A percentile compares a stretch with the other conserved stretches of the same genome.
phyloP scores from a whole-genome alignment of 2,797 vertebrate species.

The Coracias cyanogaster region DNA sequence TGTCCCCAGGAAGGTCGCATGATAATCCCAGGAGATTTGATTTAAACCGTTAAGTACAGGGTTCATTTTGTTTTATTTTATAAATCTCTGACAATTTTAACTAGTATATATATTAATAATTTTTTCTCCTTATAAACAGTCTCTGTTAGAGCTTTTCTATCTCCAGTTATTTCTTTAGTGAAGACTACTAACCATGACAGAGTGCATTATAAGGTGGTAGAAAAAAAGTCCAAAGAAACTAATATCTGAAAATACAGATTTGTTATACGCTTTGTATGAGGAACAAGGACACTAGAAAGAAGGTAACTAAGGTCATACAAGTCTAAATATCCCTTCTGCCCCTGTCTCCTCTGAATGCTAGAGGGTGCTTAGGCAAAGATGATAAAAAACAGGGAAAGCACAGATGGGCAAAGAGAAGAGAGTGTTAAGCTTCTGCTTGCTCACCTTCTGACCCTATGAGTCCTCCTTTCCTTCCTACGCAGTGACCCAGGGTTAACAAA shows the following conservation, averaged over 20 bases:
- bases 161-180: background rate
- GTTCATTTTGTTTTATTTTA: background rate
- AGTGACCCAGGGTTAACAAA: background rate
- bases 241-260: background rate
- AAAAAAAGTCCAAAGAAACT: background rate
- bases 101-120: background rate
- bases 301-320: background rate
- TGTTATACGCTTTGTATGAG: background rate
- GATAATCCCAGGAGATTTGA: conserved; percentile 21
- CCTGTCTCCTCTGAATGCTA: background rate
- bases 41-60: background rate
- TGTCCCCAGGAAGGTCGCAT: background rate
- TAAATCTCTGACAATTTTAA: background rate
- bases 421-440: background rate
- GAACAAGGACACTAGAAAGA: background rate
- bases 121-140: background rate
- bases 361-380: background rate
- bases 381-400: background rate
- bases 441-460: background rate
- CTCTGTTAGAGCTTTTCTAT: background rate
- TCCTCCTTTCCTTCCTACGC: background rate
- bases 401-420: background rate
- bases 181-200: background rate
- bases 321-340: background rate
- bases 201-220: background rate